These are phyloP conservation scores for Drymodes brunneopygia DNA, from an alignment of 2,113 vertebrate species.

Conservation along the genomic window DNA sequence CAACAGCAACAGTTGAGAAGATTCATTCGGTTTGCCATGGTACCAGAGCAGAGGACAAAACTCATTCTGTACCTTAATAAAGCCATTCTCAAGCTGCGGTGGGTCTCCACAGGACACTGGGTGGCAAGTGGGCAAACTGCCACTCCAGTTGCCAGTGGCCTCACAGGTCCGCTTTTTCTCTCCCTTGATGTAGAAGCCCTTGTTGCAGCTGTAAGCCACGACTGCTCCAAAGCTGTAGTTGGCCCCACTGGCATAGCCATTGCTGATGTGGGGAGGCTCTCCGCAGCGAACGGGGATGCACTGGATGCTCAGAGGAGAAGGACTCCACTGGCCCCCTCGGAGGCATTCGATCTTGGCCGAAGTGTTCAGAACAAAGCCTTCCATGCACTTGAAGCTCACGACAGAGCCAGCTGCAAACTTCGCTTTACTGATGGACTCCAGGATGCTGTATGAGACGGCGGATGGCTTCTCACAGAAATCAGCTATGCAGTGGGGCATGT, in stretches of 20 bases:
- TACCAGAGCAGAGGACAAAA: not conserved
- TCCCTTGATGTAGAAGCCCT: constrained; percentile 90
- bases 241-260: constrained; percentile 86
- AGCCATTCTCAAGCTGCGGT: constrained; percentile 81
- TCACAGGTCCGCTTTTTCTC: constrained; percentile 93
- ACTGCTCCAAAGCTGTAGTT: constrained; percentile 95
- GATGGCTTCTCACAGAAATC: constrained; percentile 91
- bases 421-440: constrained; percentile 87
- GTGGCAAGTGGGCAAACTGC: constrained; percentile 83
- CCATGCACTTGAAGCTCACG: constrained; percentile 93
- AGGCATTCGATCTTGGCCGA: constrained; percentile 86
- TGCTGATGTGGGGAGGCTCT: constrained; percentile 79
- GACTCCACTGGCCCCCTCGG: constrained; percentile 89
- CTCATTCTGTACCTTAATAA: constrained; percentile 79
- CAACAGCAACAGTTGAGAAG: not conserved
- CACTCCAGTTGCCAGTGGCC: constrained; percentile 91
- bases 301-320: constrained; percentile 82
- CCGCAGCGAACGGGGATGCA: constrained; percentile 92
- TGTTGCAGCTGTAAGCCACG: constrained; percentile 93
- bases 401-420: constrained; percentile 85
- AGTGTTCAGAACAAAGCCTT: constrained; percentile 92
- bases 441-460: constrained; percentile 82
- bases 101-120: constrained; percentile 86
- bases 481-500: constrained; percentile 85
- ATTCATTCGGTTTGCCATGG: not conserved